phyloP scores from a whole-genome alignment of 1,140 invertebrate species.

The Drosophila ogumai region DNA sequence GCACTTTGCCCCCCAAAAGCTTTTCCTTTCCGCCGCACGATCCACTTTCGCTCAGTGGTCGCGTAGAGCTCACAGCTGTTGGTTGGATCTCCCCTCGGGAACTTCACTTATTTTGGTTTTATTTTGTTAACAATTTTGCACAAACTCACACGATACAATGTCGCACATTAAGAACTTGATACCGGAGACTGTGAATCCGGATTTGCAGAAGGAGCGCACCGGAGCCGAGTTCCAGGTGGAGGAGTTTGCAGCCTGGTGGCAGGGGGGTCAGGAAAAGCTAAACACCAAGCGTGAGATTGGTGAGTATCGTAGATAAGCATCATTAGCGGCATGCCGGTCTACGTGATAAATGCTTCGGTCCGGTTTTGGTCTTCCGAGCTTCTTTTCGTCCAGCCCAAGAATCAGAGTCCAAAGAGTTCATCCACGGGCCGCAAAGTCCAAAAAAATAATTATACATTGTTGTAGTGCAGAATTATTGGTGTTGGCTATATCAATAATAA shows the following conservation, averaged over 20 bases:
- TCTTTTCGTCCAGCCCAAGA: not conserved
- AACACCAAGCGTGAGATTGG: constrained; percentile 85
- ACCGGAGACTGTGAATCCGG: constrained; percentile 84
- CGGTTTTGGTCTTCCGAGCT: not conserved
- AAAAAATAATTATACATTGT: constrained; percentile 32
- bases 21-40: constrained; percentile 25
- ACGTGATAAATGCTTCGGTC: constrained; percentile 3
- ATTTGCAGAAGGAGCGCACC: constrained; percentile 90
- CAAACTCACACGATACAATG: constrained; percentile 36
- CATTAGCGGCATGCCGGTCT: not conserved
- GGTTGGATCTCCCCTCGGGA: constrained; percentile 22
- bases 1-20: constrained; percentile 60
- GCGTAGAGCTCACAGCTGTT: constrained; percentile 33
- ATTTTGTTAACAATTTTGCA: constrained; percentile 6
- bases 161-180: constrained; percentile 68
- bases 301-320: constrained; percentile 20
- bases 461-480: constrained; percentile 20
- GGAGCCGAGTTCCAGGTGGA: constrained; percentile 90
- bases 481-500: constrained; percentile 14
- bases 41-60: constrained; percentile 39
- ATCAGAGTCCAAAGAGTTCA: constrained; percentile 37
- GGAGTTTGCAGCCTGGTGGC: constrained; percentile 92
- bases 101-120: constrained; percentile 6
- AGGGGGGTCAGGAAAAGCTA: constrained; percentile 91
- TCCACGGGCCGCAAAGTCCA: constrained; percentile 43